Percentiles rank a stretch among this genome's conserved stretches.
phyloP scores from a whole-genome alignment of 2,888 invertebrate genomes.

The Torymus auratus region DNA sequence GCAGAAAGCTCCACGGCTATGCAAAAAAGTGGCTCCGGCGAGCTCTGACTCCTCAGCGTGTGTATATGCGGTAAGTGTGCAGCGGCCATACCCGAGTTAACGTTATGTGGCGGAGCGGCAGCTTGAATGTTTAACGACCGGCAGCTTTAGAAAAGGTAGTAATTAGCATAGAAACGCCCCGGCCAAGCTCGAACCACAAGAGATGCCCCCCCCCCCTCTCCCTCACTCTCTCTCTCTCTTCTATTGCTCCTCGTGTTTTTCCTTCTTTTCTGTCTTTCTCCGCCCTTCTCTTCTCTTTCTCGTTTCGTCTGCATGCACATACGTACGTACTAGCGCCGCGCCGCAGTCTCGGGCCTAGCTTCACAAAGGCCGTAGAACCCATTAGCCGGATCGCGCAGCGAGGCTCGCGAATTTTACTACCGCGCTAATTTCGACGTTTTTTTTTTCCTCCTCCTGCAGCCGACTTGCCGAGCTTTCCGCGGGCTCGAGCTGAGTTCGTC shows the following conservation, averaged over 20 bases:
- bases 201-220: constrained; percentile 3
- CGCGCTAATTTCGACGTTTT: not conserved
- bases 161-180: constrained; percentile 57
- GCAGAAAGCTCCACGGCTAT: too few species aligned
- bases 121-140: constrained; percentile 31
- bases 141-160: constrained; percentile 54
- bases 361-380: not conserved
- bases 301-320: not conserved
- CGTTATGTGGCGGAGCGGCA: not conserved
- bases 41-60: constrained; percentile 12
- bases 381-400: constrained; percentile 11
- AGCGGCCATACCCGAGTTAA: not conserved
- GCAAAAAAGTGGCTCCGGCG: not conserved
- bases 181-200: constrained; percentile 1
- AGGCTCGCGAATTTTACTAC: constrained; percentile 30
- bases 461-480: too few species aligned
- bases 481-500: too few species aligned
- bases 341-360: not conserved
- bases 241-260: not conserved
- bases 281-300: not conserved
- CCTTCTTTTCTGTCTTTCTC: not conserved
- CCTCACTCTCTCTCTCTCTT: not conserved
- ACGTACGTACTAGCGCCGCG: not conserved
- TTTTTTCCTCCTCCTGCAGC: not conserved
- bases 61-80: constrained; percentile 40